These are phyloP conservation scores for Melanotaenia nigrans DNA, from an alignment of 2,797 vertebrate species.

Conservation along the genomic window DNA sequence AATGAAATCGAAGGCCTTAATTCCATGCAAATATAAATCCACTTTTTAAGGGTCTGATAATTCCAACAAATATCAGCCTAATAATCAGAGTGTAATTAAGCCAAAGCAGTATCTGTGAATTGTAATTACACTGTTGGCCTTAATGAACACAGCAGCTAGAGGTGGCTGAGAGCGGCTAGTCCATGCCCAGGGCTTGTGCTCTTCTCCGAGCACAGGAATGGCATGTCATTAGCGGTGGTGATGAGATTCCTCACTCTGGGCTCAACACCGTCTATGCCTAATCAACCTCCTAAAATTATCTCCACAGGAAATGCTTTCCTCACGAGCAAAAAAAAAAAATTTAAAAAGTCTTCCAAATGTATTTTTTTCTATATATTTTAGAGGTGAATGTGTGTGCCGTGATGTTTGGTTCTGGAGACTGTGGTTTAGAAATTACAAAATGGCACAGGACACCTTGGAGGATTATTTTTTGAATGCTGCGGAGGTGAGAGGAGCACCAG, in stretches of 20 bases:
- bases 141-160: conserved; percentile 82
- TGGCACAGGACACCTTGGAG: conserved; percentile 68
- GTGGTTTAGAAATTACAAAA: conserved; percentile 63
- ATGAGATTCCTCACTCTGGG: conserved; percentile 81
- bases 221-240: conserved; percentile 80
- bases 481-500: conserved; percentile 77
- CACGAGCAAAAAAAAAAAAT: conserved; percentile 48
- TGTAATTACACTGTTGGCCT: conserved; percentile 77
- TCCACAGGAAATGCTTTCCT: conserved; percentile 77
- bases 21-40: conserved; percentile 64
- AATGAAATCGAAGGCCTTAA: conserved; percentile 55
- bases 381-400: conserved; percentile 23
- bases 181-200: conserved; percentile 73
- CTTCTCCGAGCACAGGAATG: conserved; percentile 74
- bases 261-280: conserved; percentile 76
- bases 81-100: conserved; percentile 81
- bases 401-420: conserved; percentile 37
- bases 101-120: conserved; percentile 74
- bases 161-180: conserved; percentile 74
- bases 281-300: conserved; percentile 81
- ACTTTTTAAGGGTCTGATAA: conserved; percentile 71
- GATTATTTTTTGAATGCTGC: conserved; percentile 68
- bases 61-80: conserved; percentile 75
- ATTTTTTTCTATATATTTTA: conserved; percentile 42
- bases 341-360: conserved; percentile 58